Conservation (phyloP, 2,113 vertebrate species). For the Dinomys branickii region DNA sequence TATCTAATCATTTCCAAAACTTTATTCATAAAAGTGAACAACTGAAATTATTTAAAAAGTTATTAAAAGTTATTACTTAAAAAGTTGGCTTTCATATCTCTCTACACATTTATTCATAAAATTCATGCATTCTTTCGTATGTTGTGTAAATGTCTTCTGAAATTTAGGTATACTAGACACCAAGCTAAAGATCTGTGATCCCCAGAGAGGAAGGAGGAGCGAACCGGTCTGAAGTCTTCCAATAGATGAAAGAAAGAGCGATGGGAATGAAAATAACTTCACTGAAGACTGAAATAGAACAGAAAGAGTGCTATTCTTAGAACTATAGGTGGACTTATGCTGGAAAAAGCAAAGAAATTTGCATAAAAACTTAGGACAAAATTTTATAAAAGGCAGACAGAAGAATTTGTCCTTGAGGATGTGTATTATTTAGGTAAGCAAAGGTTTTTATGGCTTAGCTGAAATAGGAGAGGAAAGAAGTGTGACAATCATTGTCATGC, state of each 20-base stretch:
- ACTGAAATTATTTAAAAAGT: not conserved
- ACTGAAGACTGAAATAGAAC: not conserved
- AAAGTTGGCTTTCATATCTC: not conserved
- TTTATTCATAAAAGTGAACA: not conserved
- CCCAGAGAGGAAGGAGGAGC: not conserved
- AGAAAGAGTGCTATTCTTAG: not conserved
- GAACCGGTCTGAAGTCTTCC: not conserved
- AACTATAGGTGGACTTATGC: not conserved
- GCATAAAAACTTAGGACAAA: not conserved
- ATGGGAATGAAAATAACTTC: not conserved
- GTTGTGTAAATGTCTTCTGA: not conserved
- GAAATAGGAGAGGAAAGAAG: not conserved
- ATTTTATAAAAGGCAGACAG: not conserved
- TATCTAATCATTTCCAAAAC: not conserved
- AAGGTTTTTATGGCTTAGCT: not conserved
- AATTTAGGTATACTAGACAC: not conserved
- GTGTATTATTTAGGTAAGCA: not conserved
- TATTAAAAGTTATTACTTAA: not conserved
- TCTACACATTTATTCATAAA: not conserved
- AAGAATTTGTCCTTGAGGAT: not conserved
- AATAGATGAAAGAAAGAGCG: not conserved
- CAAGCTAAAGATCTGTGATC: not conserved
- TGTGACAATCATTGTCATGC: not conserved
- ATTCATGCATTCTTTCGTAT: not conserved
- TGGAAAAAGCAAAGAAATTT: not conserved